Conservation (phyloP, 2,888 invertebrate genomes). For the Zygaena filipendulae region DNA sequence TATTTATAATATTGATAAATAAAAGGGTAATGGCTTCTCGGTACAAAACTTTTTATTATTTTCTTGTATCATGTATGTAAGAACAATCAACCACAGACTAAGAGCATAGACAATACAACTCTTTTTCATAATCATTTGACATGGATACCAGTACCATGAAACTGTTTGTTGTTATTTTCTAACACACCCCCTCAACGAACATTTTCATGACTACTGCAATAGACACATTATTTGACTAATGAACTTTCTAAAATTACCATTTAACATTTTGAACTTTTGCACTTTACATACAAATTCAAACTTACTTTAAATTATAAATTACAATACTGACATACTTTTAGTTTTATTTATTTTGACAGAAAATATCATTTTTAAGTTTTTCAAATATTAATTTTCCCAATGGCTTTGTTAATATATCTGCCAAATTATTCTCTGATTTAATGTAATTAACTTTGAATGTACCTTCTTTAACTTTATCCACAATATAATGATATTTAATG, state of each 20-base stretch:
- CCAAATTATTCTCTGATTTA: constrained; percentile 1
- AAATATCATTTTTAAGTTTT: constrained; percentile 4
- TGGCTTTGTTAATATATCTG: constrained; percentile 6
- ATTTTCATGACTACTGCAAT: not conserved
- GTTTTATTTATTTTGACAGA: not conserved
- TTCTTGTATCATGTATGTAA: too few relatives aligned
- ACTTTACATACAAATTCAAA: not conserved
- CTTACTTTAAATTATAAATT: not conserved
- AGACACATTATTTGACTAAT: not conserved
- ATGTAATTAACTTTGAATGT: constrained; percentile 3
- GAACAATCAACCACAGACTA: too few relatives aligned
- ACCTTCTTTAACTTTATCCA: constrained; percentile 1
- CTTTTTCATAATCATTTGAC: too few relatives aligned
- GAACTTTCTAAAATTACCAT: not conserved
- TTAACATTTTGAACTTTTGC: not conserved
- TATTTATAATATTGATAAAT: too few relatives aligned
- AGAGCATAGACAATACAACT: too few relatives aligned
- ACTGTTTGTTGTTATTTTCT: not conserved
- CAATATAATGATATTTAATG: constrained; percentile 7
- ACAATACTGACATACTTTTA: not conserved
- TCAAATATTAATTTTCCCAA: not conserved
- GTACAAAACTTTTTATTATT: too few relatives aligned
- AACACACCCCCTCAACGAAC: not conserved
- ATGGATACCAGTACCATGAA: too few relatives aligned
- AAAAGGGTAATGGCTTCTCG: too few relatives aligned